Percentiles rank a stretch among this genome's conserved stretches.
phyloP scores from a whole-genome alignment of 2,888 invertebrate species.

The Ferrisia virgata region DNA sequence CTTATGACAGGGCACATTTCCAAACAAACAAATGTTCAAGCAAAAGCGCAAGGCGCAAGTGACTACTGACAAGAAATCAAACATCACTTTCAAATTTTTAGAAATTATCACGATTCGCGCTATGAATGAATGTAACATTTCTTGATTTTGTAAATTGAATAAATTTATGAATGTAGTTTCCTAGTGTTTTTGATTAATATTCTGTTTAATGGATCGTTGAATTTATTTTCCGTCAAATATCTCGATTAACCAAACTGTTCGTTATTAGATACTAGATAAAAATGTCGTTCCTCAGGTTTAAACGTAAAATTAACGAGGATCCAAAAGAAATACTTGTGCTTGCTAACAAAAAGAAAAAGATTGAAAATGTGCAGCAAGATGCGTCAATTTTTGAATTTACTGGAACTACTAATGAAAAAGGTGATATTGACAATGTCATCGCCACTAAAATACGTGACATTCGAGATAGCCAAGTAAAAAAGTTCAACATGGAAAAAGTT shows the following conservation, averaged over 20 bases:
- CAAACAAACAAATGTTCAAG: too few relatives aligned
- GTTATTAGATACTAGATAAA: not conserved
- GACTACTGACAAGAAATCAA: too few relatives aligned
- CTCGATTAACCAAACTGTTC: not conserved
- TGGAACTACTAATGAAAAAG: not conserved
- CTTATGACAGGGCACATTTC: too few relatives aligned
- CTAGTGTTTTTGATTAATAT: too few relatives aligned
- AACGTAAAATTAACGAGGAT: conserved; percentile 33
- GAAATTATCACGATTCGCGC: too few relatives aligned
- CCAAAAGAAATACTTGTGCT: conserved; percentile 25
- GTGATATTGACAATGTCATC: conserved; percentile 27
- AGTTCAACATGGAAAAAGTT: conserved; percentile 22
- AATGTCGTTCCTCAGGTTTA: conserved; percentile 32
- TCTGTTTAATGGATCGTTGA: too few relatives aligned
- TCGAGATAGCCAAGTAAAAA: not conserved
- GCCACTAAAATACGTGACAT: not conserved
- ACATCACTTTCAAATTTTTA: too few relatives aligned
- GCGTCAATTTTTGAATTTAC: conserved; percentile 19
- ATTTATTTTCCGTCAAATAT: too few relatives aligned
- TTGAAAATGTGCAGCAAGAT: conserved; percentile 7
- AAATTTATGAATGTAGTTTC: too few relatives aligned
- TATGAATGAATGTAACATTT: too few relatives aligned
- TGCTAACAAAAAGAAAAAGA: conserved; percentile 19
- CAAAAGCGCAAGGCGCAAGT: too few relatives aligned
- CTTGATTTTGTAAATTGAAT: too few relatives aligned